phyloP scores from a whole-genome alignment of 2,888 invertebrate species.

The Drosophila greeni region DNA sequence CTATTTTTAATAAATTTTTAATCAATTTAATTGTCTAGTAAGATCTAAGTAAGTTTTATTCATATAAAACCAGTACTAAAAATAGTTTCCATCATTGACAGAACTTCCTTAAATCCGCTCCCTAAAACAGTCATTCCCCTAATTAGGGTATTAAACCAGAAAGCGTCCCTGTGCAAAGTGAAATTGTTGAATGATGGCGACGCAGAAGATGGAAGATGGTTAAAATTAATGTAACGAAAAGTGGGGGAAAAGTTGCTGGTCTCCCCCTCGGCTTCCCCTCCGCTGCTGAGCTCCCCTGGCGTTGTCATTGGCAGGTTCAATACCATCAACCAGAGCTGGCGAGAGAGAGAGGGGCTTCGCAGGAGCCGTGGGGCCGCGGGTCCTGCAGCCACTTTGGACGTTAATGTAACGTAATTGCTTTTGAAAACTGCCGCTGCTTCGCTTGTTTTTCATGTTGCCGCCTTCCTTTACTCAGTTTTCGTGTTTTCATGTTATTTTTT shows the following conservation, averaged over 20 bases:
- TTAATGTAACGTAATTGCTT: constrained; percentile 71
- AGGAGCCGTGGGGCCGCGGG: constrained; percentile 4
- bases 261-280: neutral
- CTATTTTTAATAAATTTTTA: too few species aligned
- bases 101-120: neutral
- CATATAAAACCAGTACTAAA: neutral
- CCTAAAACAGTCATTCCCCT: neutral
- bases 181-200: constrained; percentile 59
- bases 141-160: constrained; percentile 10
- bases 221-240: constrained; percentile 44
- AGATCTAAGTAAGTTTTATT: neutral
- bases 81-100: accelerated
- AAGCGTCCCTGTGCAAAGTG: constrained; percentile 2
- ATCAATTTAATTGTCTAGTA: too few species aligned
- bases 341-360: neutral
- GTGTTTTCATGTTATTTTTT: constrained; percentile 38
- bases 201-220: constrained; percentile 36
- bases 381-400: constrained; percentile 60
- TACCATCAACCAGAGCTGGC: constrained; percentile 24
- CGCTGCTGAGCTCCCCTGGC: constrained; percentile 3
- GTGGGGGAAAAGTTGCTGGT: constrained; percentile 31
- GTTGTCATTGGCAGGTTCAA: constrained; percentile 53
- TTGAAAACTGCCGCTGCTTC: constrained; percentile 49
- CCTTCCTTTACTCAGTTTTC: constrained; percentile 33
- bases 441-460: constrained; percentile 32